A percentile compares a stretch with the other conserved stretches of the same genome.
Conservation (phyloP, 2,113 vertebrate genomes). For the Caranx ignobilis region DNA sequence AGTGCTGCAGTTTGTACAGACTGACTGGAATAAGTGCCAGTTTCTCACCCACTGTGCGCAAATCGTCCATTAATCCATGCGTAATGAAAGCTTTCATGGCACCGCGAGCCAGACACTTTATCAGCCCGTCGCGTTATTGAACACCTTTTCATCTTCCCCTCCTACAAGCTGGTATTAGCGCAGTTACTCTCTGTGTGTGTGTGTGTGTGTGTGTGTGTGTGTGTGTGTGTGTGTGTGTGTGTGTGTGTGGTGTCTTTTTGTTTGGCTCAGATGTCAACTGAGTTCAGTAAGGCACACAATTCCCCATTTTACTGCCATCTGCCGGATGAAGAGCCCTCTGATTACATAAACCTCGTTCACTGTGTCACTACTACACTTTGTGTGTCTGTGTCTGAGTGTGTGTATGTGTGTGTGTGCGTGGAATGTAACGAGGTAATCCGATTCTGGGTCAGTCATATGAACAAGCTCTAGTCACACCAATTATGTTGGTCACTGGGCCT, state of each 20-base stretch:
- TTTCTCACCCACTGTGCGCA: slow-evolving; percentile 55
- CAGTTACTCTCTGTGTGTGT: slow-evolving; percentile 3
- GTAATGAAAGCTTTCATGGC: slow-evolving; percentile 44
- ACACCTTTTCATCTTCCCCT: slow-evolving; percentile 51
- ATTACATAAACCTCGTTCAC: slow-evolving; percentile 81
- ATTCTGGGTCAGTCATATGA: slow-evolving; percentile 81
- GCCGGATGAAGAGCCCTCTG: slow-evolving; percentile 78
- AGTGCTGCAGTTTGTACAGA: background rate
- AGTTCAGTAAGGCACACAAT: slow-evolving; percentile 65
- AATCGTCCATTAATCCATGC: slow-evolving; percentile 57
- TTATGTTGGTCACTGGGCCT: slow-evolving; percentile 25
- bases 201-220: slow-evolving; percentile 15
- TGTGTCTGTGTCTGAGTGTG: slow-evolving; percentile 22
- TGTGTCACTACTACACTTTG: slow-evolving; percentile 69
- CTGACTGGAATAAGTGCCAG: slow-evolving; percentile 35
- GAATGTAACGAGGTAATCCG: slow-evolving; percentile 78
- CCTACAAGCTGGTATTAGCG: slow-evolving; percentile 25
- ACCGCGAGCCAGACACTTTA: slow-evolving; percentile 49
- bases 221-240: slow-evolving; percentile 21
- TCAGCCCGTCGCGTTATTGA: slow-evolving; percentile 52
- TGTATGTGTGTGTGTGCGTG: slow-evolving; percentile 42
- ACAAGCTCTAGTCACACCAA: slow-evolving; percentile 68
- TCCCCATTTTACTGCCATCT: slow-evolving; percentile 83
- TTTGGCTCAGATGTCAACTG: slow-evolving; percentile 66
- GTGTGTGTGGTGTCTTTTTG: slow-evolving; percentile 50